phyloP scores from a whole-genome alignment of 2,113 vertebrate species.

The Cololabis saira region DNA sequence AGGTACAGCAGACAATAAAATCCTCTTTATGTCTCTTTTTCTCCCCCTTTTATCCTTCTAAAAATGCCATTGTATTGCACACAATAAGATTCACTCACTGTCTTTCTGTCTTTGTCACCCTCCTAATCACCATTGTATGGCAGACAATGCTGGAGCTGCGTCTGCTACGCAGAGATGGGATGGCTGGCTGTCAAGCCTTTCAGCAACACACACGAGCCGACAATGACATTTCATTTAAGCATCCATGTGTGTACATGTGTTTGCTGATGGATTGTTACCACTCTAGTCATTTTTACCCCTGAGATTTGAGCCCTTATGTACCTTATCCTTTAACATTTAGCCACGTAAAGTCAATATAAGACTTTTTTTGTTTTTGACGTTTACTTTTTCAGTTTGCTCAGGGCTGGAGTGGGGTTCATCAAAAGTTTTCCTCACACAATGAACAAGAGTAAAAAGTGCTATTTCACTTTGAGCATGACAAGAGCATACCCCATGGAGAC shows the following conservation, averaged over 20 bases:
- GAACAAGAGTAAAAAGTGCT: too few relatives aligned
- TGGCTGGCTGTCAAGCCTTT: constrained; percentile 52
- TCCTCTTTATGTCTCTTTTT: constrained; percentile 42
- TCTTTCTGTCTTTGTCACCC: constrained; percentile 59
- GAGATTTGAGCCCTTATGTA: constrained; percentile 24
- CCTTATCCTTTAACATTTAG: constrained; percentile 21
- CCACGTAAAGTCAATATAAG: constrained; percentile 10
- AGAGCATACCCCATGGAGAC: too few relatives aligned
- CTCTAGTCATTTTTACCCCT: constrained; percentile 26
- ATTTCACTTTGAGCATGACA: too few relatives aligned
- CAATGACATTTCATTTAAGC: constrained; percentile 59
- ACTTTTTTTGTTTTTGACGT: constrained; percentile 15
- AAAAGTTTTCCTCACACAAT: too few relatives aligned
- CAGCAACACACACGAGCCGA: constrained; percentile 31
- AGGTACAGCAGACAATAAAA: constrained; percentile 45
- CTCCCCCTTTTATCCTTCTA: constrained; percentile 39
- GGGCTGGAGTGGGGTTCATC: too few relatives aligned
- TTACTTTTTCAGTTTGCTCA: too few relatives aligned
- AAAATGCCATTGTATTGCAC: constrained; percentile 56
- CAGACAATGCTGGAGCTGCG: constrained; percentile 67
- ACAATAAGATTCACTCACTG: constrained; percentile 69
- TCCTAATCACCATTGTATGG: constrained; percentile 69
- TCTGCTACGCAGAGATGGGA: constrained; percentile 45
- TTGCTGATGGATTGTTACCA: constrained; percentile 15
- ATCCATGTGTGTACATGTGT: constrained; percentile 19